These are phyloP conservation scores for Heterohyrax brucei DNA, from an alignment of 2,797 vertebrate species.

Conservation along the genomic window DNA sequence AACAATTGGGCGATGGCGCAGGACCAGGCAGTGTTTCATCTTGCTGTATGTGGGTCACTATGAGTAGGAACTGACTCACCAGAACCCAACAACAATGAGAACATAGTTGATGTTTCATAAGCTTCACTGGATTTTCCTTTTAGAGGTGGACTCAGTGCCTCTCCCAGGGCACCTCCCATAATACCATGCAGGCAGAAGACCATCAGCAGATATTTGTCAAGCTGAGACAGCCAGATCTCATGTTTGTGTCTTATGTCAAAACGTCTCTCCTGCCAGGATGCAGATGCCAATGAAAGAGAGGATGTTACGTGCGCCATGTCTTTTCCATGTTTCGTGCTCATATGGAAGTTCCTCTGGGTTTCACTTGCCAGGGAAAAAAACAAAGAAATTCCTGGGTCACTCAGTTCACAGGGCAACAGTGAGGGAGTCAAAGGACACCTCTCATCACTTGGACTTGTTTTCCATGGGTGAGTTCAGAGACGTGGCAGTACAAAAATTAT, in stretches of 20 bases:
- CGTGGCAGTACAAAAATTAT: background rate
- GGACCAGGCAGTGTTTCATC: too few relatives aligned
- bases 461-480: background rate
- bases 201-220: background rate
- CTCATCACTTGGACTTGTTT: background rate
- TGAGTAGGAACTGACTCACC: too few relatives aligned
- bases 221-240: background rate
- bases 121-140: background rate
- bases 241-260: background rate
- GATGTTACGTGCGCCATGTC: accelerated
- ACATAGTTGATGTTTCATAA: too few relatives aligned
- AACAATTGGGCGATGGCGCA: too few relatives aligned
- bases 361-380: background rate
- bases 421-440: background rate
- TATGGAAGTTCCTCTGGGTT: background rate
- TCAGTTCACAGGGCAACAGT: background rate
- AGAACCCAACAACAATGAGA: background rate
- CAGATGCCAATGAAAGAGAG: background rate
- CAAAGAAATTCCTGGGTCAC: background rate
- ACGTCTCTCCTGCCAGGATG: background rate
- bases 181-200: background rate
- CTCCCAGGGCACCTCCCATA: background rate
- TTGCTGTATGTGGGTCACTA: too few relatives aligned
- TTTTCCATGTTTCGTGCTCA: background rate
- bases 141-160: background rate